Base-by-base conservation (phyloP, 2,888 invertebrate genomes). In the Caradrina clavipalpis region DNA sequence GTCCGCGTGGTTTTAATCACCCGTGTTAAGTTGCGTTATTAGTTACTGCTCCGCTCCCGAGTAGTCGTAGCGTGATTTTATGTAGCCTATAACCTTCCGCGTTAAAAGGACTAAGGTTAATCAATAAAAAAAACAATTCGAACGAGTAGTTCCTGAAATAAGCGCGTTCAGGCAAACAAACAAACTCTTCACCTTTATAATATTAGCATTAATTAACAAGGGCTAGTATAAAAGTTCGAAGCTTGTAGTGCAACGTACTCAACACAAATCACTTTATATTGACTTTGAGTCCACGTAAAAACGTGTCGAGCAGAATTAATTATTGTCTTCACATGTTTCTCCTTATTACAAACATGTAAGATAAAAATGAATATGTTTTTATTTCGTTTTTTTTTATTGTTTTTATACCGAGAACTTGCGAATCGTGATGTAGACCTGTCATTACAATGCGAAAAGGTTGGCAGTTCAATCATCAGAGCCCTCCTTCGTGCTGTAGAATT, bases 321-420 rank as follows among this genome's bases (percentile, higher is more conserved):
- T 60, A 76, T 63, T 60, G 67, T 66, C 42, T 67, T 63, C 74
- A 78, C 67, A 78, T 78, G 78, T 63, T 60, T 39, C 39, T 45
- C 22, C 56, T 42, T 19, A 13, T n/a, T 49, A 45, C 42, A 45
- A 73, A 59, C 74, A 22, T 58, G 61, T 67, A 35, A 67, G n/a
- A 60, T 60, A 60, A 45, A 60, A 57, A 63, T 51, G 0, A 60
- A 73, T 68, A 57, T 51, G 51, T 73, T 67, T 73, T 73, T 78
- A 45, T 78, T 53, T 49, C 0, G 47, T 35, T 54, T 45, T 65
- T 56, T 57, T 73, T 53, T 35, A 26, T 73, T 35, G 49, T 54
- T 66, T 62, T 66, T 67, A 42, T 67, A 53, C 55, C 17, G 5
- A 66, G 61, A 78, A 59, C 50, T 22, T 15, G 21, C 22, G 26